These are phyloP conservation scores for Nesogale talazaci DNA, from an alignment of 2,113 vertebrate species.

Conservation along the genomic window DNA sequence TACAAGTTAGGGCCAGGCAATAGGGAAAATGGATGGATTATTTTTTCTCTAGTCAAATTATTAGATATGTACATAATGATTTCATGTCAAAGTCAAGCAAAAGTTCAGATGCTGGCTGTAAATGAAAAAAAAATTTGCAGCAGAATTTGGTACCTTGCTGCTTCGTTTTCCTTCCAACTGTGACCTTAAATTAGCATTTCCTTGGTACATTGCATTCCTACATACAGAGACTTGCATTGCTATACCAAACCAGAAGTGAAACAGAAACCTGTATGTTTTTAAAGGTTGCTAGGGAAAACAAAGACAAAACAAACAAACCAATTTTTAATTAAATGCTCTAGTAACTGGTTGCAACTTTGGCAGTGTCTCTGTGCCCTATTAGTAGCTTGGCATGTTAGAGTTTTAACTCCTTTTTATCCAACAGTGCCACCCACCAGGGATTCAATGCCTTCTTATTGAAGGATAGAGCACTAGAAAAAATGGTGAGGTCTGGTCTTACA, in stretches of 20 bases:
- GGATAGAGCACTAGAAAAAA: not conserved
- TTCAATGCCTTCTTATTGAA: too few species aligned
- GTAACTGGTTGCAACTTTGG: not conserved
- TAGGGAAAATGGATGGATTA: not conserved
- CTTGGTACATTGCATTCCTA: constrained; percentile 12
- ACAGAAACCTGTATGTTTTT: constrained; percentile 52
- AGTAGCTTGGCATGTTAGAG: not conserved
- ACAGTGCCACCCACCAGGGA: too few species aligned
- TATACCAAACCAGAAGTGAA: constrained; percentile 53
- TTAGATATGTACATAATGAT: not conserved
- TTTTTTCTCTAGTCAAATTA: too few species aligned
- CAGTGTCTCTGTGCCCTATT: not conserved
- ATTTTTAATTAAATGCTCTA: constrained; percentile 12
- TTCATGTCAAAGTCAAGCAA: not conserved
- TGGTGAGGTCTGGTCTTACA: not conserved
- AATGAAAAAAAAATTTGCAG: constrained; percentile 31
- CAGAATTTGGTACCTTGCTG: not conserved
- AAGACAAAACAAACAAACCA: too few species aligned
- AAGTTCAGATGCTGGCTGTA: not conserved
- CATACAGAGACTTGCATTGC: not conserved
- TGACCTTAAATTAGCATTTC: constrained; percentile 67
- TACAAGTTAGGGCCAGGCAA: not conserved
- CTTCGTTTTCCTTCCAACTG: constrained; percentile 29
- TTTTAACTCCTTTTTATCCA: not conserved
- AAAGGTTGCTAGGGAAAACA: constrained; percentile 3